Evolutionary conservation across 2,113 vertebrate genomes (phyloP).

Genomic region (Petrocephalus zakoni): DNA sequence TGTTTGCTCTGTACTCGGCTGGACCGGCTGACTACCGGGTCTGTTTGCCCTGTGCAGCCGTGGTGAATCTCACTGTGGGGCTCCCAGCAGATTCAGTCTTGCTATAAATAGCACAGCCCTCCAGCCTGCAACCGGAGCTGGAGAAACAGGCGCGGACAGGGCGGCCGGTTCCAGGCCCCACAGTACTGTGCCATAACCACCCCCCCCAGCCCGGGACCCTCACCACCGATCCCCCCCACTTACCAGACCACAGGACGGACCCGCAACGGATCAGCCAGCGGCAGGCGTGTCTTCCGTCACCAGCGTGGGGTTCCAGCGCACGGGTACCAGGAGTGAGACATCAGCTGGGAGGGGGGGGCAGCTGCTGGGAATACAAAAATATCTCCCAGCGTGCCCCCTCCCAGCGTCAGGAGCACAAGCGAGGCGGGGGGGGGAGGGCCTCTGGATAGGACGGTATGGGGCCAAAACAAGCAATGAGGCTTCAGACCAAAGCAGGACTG

Average conservation of each 20-base stretch:
- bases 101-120: not conserved
- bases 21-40: too few species aligned
- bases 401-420: not conserved
- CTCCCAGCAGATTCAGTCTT: not conserved
- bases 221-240: not conserved
- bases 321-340: not conserved
- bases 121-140: not conserved
- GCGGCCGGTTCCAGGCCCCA: not conserved
- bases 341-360: not conserved
- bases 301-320: not conserved
- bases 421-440: not conserved
- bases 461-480: not conserved
- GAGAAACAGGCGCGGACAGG: not conserved
- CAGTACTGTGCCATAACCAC: too few species aligned
- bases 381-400: not conserved
- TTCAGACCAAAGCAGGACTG: not conserved
- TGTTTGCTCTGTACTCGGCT: too few species aligned
- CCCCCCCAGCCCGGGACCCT: not conserved
- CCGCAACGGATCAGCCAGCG: not conserved
- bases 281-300: not conserved
- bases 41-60: not conserved
- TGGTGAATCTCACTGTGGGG: not conserved
- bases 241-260: not conserved
- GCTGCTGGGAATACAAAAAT: constrained; percentile 13
- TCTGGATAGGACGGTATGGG: not conserved